These are phyloP conservation scores for Neogobius melanostomus DNA, from an alignment of 2,113 vertebrate genomes.

Conservation along the genomic window DNA sequence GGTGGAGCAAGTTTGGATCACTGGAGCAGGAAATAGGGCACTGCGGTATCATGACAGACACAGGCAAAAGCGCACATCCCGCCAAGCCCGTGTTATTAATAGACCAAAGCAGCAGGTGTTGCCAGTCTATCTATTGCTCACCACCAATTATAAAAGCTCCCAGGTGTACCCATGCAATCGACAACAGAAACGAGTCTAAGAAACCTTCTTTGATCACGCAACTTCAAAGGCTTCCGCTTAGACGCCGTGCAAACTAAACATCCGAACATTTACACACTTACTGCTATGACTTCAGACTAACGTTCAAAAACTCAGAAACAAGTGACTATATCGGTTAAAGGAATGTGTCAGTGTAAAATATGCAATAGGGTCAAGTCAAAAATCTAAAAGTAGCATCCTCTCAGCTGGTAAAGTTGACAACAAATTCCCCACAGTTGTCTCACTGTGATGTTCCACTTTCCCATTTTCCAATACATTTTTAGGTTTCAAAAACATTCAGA, in stretches of 20 bases:
- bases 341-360: slow-evolving; percentile 9
- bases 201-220: slow-evolving; percentile 6
- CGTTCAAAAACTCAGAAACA: slow-evolving; percentile 23
- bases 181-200: slow-evolving; percentile 15
- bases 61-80: slow-evolving; percentile 29
- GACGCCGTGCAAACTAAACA: slow-evolving; percentile 24
- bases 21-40: slow-evolving; percentile 31
- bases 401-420: background rate
- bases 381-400: background rate
- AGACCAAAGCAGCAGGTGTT: slow-evolving; percentile 54
- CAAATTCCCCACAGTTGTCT: slow-evolving; percentile 7
- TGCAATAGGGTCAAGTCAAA: background rate
- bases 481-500: slow-evolving; percentile 41
- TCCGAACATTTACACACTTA: slow-evolving; percentile 2
- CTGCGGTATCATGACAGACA: slow-evolving; percentile 21
- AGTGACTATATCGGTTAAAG: slow-evolving; percentile 8
- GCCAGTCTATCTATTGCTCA: slow-evolving; percentile 47
- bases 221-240: background rate
- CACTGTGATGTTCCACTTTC: background rate
- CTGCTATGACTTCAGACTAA: slow-evolving; percentile 20
- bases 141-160: slow-evolving; percentile 54
- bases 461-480: background rate
- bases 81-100: slow-evolving; percentile 41
- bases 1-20: slow-evolving; percentile 20
- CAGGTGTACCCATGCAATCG: slow-evolving; percentile 38